A percentile compares a stretch with the other conserved stretches of the same genome.
Conservation (phyloP, 2,113 vertebrate species). For the Ellobius talpinus region DNA sequence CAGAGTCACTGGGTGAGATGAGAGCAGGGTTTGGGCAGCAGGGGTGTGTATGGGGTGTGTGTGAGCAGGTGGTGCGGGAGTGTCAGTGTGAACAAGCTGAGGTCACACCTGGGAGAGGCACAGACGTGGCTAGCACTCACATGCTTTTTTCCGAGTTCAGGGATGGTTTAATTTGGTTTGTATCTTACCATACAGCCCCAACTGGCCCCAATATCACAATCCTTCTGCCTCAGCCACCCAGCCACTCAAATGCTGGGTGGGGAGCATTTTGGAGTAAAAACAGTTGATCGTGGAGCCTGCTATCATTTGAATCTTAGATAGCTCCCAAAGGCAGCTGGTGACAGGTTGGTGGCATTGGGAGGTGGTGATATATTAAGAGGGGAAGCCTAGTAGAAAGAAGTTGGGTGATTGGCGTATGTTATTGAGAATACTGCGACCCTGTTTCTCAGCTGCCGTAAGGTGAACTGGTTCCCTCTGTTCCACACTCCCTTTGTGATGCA, state of each 20-base stretch:
- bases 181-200: not conserved
- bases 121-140: fast-evolving
- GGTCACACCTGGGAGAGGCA: not conserved
- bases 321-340: not conserved
- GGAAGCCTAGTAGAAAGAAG: not conserved
- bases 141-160: not conserved
- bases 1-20: not conserved
- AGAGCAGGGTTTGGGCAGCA: not conserved
- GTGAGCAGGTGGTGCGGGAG: no score
- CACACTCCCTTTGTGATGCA: not conserved
- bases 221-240: not conserved
- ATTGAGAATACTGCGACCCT: not conserved
- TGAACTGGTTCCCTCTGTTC: not conserved
- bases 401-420: not conserved
- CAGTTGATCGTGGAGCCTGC: not conserved
- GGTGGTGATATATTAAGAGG: not conserved
- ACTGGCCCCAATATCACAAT: not conserved
- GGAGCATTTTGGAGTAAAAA: not conserved
- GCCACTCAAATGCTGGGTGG: not conserved
- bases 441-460: not conserved
- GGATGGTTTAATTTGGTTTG: not conserved
- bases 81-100: not conserved
- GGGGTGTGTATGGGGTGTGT: not conserved
- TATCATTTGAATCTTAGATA: not conserved
- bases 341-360: not conserved